Evolutionary conservation across 1,140 invertebrate genomes (phyloP), one percentile per base, ranked within the genome.

Genomic region (Sinonovacula constricta): DNA sequence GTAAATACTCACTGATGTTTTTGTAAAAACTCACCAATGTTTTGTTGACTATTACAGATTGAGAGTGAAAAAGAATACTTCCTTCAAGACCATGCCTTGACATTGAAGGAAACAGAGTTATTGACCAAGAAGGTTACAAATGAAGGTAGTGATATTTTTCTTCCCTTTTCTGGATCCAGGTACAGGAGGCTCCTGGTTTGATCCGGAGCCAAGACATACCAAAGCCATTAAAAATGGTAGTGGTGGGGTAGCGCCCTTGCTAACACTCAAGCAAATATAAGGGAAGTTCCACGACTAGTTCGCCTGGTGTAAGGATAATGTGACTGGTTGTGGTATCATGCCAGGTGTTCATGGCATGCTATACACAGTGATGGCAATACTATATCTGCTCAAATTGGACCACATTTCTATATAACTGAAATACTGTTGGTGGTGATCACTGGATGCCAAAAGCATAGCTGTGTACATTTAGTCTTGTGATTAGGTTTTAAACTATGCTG

Each of bases 41-140:
- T n/a, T n/a, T n/a, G n/a, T n/a, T n/a, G n/a, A 10, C 39, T 79
- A 33, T 31, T 67, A 15, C 30, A 83, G 80, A 54, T 83, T 56
- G 36, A 79, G 36, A 53, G 49, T 14, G 80, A 83, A 49, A 72
- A 49, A 15, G 82, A 83, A 34, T 49, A 62, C 12, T 81, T 81
- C 49, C 15, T 79, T 14, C 82, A 81, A 57, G 34, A 81, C 14
- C 76, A 80, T 77, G 53, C 76, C 53, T 34, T 83, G 15, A 72
- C 54, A 39, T 31, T 39, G 30, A 81, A 83, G 39, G 22, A 49
- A 15, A 76, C 80, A 33, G 56, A 79, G 24, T 24, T 22, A n/a
- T 1, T 45, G 26, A 65, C 62, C 7, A 53, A 74, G 12, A 39
- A 57, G 0, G 70, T 83, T 31, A 66, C 28, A 30, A 81, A 80